phyloP scores from a whole-genome alignment of 2,797 vertebrate genomes.

The Urocyon cinereoargenteus region DNA sequence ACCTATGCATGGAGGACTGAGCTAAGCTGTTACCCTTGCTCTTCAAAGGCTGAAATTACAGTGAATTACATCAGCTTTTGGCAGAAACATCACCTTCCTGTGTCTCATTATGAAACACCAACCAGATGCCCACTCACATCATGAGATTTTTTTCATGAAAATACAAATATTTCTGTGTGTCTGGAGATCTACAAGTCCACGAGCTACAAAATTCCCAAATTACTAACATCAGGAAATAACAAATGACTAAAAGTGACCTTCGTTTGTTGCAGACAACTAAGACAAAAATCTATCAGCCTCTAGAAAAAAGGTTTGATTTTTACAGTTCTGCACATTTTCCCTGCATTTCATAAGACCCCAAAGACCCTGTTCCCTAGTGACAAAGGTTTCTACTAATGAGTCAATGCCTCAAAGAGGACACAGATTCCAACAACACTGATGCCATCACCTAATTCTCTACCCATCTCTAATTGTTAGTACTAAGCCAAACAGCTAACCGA shows the following conservation, averaged over 20 bases:
- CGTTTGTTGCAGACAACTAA: background rate
- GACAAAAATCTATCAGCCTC: background rate
- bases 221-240: background rate
- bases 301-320: background rate
- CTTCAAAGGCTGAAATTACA: slow-evolving; percentile 27
- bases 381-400: background rate
- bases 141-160: slow-evolving; percentile 31
- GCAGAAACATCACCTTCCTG: slow-evolving; percentile 53
- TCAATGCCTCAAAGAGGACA: background rate
- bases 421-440: background rate
- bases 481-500: slow-evolving; percentile 7
- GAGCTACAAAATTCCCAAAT: slow-evolving; percentile 15
- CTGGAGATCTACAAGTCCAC: background rate
- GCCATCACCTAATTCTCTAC: background rate
- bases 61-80: background rate
- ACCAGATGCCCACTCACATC: background rate
- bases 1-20: background rate
- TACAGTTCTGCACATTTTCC: background rate
- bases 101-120: background rate
- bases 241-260: background rate
- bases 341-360: slow-evolving; percentile 10
- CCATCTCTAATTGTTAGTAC: background rate
- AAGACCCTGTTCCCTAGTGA: background rate
- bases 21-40: background rate
- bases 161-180: background rate